phyloP scores from a whole-genome alignment of 2,888 invertebrate species.

The Eristalinus aeneus region DNA sequence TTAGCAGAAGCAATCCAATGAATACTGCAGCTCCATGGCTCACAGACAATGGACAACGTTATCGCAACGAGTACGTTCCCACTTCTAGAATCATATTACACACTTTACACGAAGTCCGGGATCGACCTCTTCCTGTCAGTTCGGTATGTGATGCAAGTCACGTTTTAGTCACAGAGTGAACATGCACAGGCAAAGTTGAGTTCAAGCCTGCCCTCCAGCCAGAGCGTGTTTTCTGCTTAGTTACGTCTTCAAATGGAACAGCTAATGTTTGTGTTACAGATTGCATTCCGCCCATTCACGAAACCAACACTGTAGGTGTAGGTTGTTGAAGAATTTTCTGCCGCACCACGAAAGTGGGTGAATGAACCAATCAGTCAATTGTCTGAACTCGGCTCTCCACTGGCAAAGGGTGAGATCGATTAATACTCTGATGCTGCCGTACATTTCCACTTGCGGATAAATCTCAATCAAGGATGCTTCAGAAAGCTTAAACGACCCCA shows the following conservation, averaged over 20 bases:
- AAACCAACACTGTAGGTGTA: background rate
- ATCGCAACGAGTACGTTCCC: constrained; percentile 8
- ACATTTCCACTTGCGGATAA: background rate
- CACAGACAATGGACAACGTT: constrained; percentile 30
- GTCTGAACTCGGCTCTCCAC: background rate
- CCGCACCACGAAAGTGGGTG: background rate
- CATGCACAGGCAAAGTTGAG: background rate
- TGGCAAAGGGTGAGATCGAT: background rate
- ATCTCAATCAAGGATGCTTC: background rate
- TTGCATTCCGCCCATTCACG: background rate
- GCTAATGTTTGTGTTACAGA: background rate
- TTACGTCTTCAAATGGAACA: constrained; percentile 9
- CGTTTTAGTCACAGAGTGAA: constrained; percentile 17
- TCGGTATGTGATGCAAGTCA: constrained; percentile 20
- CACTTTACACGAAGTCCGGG: background rate
- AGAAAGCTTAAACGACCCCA: background rate
- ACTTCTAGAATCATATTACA: background rate
- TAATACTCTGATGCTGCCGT: background rate
- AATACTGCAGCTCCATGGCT: constrained; percentile 24
- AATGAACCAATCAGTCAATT: constrained; percentile 15
- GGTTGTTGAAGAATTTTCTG: background rate
- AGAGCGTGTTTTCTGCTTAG: background rate
- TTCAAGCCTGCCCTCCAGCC: background rate
- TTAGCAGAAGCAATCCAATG: constrained; percentile 3
- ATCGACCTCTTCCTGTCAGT: constrained; percentile 23